Evolutionary conservation across 2,888 invertebrate genomes (phyloP).

Genomic region (Bugula neritina): DNA sequence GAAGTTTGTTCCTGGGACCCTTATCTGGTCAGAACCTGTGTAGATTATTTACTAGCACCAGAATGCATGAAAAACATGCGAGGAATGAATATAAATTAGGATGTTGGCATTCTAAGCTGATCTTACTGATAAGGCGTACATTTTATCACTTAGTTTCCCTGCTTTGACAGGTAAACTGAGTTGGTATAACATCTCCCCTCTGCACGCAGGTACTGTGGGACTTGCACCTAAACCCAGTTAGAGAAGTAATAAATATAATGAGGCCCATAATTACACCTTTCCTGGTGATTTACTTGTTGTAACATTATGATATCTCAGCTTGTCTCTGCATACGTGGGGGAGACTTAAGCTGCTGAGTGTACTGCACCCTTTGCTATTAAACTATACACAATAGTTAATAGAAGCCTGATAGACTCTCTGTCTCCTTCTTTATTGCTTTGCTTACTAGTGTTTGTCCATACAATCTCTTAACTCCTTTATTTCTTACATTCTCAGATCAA

Average conservation of each 20-base stretch:
- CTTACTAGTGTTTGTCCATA: background rate
- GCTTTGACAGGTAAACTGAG: background rate
- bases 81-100: no score
- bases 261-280: background rate
- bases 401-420: background rate
- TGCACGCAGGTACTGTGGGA: no score
- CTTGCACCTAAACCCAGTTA: background rate
- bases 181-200: no score
- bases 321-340: background rate
- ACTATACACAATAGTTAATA: background rate
- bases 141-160: background rate
- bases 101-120: no score
- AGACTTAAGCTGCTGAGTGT: background rate
- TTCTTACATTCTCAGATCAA: background rate
- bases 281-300: background rate
- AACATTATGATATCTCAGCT: background rate
- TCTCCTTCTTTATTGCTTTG: background rate
- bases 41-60: no score
- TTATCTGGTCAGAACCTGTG: no score
- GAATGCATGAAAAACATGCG: no score
- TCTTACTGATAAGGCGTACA: no score
- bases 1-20: no score
- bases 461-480: background rate
- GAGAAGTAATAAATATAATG: no score
- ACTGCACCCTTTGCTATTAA: background rate